These are phyloP conservation scores for Zosterops borbonicus DNA, from an alignment of 2,113 vertebrate genomes.

Conservation along the genomic window DNA sequence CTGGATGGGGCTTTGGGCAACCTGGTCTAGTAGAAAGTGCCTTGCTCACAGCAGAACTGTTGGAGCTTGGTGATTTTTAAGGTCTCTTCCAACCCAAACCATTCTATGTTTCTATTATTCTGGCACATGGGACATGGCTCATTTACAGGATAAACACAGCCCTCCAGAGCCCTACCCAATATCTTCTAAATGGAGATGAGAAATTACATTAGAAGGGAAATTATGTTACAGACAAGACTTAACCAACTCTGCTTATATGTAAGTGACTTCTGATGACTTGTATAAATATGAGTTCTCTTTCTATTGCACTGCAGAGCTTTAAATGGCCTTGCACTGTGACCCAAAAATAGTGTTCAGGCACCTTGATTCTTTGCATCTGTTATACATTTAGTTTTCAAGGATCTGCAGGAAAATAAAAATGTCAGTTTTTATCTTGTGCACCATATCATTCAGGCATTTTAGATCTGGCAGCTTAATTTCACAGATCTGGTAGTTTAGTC, in stretches of 20 bases:
- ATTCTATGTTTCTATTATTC: background rate
- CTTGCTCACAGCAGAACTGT: background rate
- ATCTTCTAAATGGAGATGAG: background rate
- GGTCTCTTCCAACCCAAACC: background rate
- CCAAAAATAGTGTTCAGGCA: background rate
- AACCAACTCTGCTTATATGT: background rate
- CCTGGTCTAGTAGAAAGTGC: too few species aligned
- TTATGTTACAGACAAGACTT: background rate
- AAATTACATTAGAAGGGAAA: background rate
- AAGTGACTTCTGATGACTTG: background rate
- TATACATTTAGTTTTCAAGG: constrained; percentile 24
- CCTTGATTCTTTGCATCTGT: background rate
- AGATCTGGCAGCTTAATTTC: background rate
- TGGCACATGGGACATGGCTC: background rate
- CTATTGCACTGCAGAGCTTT: background rate
- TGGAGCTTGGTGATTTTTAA: background rate
- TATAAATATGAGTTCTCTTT: background rate
- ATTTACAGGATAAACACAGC: background rate
- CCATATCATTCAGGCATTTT: background rate
- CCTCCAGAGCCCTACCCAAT: background rate
- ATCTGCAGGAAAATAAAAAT: constrained; percentile 45
- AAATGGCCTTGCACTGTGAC: background rate
- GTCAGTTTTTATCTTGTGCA: constrained; percentile 20
- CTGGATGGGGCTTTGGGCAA: background rate
- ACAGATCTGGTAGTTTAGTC: background rate